phyloP scores from a whole-genome alignment of 2,888 invertebrate species.

The Germaria angustata region DNA sequence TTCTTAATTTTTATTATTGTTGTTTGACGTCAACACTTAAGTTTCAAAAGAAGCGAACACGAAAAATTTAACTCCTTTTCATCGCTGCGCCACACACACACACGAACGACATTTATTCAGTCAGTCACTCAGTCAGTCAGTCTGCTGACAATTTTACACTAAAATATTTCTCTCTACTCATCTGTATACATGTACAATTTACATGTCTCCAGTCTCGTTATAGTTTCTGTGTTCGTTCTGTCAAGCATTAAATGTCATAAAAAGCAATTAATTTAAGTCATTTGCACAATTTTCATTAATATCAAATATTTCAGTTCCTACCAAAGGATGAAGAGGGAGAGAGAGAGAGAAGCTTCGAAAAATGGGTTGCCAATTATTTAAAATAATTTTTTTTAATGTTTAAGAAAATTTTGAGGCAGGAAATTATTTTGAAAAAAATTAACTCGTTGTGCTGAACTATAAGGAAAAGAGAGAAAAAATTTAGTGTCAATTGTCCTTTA shows the following conservation, averaged over 20 bases:
- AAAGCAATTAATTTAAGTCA: slow-evolving; percentile 57
- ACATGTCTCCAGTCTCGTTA: background rate
- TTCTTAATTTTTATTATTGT: slow-evolving; percentile 4
- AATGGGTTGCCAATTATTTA: too few species aligned
- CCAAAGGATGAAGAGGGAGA: background rate
- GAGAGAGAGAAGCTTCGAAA: background rate
- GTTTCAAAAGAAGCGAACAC: background rate
- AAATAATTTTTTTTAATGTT: too few species aligned
- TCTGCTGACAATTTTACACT: slow-evolving; percentile 17
- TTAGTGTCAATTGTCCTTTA: too few species aligned
- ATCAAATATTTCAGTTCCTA: background rate
- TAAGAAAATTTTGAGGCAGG: too few species aligned
- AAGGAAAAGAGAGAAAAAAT: too few species aligned
- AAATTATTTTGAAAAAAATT: too few species aligned
- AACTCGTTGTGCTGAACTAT: too few species aligned
- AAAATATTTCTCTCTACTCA: background rate
- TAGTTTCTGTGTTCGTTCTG: slow-evolving; percentile 14
- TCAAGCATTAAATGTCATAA: slow-evolving; percentile 52
- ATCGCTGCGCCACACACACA: background rate
- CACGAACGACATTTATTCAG: background rate
- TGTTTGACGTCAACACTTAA: slow-evolving; percentile 36
- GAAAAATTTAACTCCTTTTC: slow-evolving; percentile 13
- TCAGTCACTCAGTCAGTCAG: slow-evolving; percentile 5
- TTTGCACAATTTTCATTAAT: slow-evolving; percentile 39
- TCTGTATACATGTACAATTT: background rate